Evolutionary conservation across 2,113 vertebrate genomes (phyloP).

Genomic region (Tetrax tetrax): DNA sequence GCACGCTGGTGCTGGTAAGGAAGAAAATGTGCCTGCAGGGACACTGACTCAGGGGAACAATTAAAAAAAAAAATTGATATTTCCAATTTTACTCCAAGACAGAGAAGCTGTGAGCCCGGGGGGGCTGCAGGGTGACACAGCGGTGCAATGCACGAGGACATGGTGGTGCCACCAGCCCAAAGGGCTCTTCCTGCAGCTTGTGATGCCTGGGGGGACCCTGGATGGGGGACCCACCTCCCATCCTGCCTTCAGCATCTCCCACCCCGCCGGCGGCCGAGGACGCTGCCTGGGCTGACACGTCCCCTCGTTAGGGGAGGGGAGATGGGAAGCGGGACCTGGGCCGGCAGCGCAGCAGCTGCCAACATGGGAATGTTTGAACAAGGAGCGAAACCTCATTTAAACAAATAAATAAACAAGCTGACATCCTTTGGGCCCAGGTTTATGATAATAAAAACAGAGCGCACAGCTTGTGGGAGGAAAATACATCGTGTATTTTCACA

Average conservation of each 20-base stretch:
- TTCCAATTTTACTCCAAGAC: neutral
- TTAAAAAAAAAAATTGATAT: neutral
- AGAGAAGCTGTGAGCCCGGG: fast-evolving
- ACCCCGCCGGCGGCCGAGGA: fast-evolving
- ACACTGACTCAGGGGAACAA: fast-evolving
- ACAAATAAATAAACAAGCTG: slow-evolving; percentile 72
- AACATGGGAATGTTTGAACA: slow-evolving; percentile 49
- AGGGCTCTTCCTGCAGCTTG: neutral
- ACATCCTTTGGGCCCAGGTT: slow-evolving; percentile 72
- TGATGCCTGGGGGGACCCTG: too few relatives aligned
- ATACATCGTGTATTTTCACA: slow-evolving; percentile 71
- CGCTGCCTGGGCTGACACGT: neutral
- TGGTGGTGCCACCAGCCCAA: neutral
- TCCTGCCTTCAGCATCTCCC: neutral
- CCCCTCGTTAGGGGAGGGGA: neutral
- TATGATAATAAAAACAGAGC: slow-evolving; percentile 74
- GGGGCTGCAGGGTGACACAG: fast-evolving
- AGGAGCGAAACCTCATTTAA: slow-evolving; percentile 53
- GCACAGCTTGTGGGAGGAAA: slow-evolving; percentile 69
- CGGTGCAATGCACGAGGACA: fast-evolving
- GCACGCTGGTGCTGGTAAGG: fast-evolving
- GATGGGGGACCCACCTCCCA: neutral
- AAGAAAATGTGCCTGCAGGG: neutral
- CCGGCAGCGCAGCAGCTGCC: slow-evolving; percentile 29
- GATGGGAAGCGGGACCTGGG: neutral